Evolutionary conservation across 2,797 vertebrate genomes (phyloP).

Genomic region (Sebastes taczanowskii): DNA sequence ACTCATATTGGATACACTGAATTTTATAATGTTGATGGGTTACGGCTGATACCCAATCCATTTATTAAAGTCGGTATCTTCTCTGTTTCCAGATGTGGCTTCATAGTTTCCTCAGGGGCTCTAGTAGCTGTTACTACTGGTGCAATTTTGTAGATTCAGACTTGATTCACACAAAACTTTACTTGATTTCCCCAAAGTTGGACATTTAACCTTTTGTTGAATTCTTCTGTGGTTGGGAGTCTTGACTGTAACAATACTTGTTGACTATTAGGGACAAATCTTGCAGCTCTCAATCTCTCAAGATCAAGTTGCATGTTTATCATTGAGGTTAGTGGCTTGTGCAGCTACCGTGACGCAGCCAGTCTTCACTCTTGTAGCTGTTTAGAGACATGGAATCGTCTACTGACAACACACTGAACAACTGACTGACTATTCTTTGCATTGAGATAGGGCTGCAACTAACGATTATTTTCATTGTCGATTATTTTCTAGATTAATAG

Average conservation of each 20-base stretch:
- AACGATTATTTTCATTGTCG: too few species aligned
- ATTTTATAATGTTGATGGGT: neutral
- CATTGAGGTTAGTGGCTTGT: neutral
- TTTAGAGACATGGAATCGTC: too few species aligned
- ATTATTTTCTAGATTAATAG: too few species aligned
- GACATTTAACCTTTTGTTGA: neutral
- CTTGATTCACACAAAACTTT: too few species aligned
- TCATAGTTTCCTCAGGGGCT: conserved; percentile 24
- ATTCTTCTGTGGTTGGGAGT: neutral
- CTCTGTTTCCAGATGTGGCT: neutral
- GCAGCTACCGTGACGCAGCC: neutral
- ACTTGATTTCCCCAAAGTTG: too few species aligned
- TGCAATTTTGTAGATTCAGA: neutral
- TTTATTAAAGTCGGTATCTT: neutral
- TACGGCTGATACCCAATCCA: neutral
- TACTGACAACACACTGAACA: too few species aligned
- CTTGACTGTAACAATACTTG: neutral
- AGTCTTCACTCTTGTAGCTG: neutral
- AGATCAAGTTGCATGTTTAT: neutral
- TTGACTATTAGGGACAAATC: too few species aligned
- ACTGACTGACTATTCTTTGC: too few species aligned
- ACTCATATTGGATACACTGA: neutral
- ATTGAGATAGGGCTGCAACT: too few species aligned
- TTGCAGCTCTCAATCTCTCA: neutral
- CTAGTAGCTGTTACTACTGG: neutral